Percentiles rank a stretch among this genome's conserved stretches.
phyloP scores from a whole-genome alignment of 2,888 invertebrate genomes.

The Heliothis peltigera region DNA sequence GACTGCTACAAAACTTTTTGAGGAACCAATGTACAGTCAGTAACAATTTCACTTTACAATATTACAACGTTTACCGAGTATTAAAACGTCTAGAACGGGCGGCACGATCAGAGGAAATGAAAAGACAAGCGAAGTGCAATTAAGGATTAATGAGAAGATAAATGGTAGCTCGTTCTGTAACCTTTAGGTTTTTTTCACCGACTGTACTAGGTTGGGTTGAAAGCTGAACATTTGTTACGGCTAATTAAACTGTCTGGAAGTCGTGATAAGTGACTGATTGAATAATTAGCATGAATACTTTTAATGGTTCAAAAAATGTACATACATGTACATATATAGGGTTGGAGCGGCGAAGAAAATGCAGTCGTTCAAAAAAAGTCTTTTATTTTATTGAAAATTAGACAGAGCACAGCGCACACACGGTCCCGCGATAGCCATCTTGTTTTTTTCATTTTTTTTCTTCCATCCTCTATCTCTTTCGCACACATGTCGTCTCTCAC shows the following conservation, averaged over 20 bases:
- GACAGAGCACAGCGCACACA: no score
- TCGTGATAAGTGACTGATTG: conserved; percentile 25
- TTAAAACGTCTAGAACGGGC: conserved; percentile 40
- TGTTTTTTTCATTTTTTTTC: no score
- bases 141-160: conserved; percentile 41
- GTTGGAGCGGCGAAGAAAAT: no score
- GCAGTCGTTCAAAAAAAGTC: no score
- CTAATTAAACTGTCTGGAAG: conserved; percentile 19
- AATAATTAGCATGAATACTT: conserved; percentile 23
- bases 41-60: conserved; percentile 20
- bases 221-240: conserved; percentile 11
- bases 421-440: no score
- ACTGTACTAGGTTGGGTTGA: conserved; percentile 7
- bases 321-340: no score
- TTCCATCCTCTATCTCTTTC: no score
- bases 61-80: conserved; percentile 35
- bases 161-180: conserved; percentile 34
- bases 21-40: conserved; percentile 21
- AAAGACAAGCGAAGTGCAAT: conserved; percentile 50
- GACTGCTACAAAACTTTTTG: conserved; percentile 23
- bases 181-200: conserved; percentile 10
- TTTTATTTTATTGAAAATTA: no score
- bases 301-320: no score
- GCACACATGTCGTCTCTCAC: no score
- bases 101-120: conserved; percentile 40